Conservation (phyloP, 2,797 vertebrate genomes). For the Anguilla pacifica region DNA sequence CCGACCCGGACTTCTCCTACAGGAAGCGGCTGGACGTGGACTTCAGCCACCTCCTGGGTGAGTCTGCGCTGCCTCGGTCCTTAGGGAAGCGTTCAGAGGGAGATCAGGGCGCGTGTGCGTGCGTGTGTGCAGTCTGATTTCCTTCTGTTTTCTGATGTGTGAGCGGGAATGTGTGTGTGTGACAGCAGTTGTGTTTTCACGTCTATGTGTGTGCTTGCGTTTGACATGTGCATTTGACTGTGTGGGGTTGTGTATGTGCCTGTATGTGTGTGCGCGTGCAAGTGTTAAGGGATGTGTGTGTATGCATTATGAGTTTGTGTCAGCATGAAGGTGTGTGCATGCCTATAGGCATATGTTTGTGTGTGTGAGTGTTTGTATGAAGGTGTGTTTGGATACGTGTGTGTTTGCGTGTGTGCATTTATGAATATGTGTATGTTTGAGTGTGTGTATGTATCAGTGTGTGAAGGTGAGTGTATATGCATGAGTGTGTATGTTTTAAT, state of each 20-base stretch:
- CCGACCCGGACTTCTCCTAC: conserved; percentile 94
- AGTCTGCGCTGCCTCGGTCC: conserved; percentile 48
- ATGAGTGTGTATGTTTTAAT: neutral
- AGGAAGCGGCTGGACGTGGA: conserved; percentile 92
- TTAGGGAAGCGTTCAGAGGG: conserved; percentile 36
- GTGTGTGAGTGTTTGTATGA: neutral
- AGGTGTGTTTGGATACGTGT: neutral
- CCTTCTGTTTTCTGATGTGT: no score
- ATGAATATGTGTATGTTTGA: neutral
- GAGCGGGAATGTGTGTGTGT: no score
- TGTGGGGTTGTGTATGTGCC: neutral
- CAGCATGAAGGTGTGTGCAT: neutral
- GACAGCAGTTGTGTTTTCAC: no score
- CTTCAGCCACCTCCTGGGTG: conserved; percentile 89
- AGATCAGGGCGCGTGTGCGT: neutral
- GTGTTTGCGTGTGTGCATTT: neutral
- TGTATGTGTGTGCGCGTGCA: neutral
- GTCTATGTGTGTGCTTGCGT: no score
- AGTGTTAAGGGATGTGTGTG: neutral
- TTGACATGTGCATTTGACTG: no score
- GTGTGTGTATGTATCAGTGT: neutral
- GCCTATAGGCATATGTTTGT: neutral
- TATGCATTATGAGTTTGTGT: neutral
- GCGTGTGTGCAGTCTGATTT: neutral
- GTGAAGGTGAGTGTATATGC: neutral